Percentiles rank a stretch among this genome's conserved stretches.
These are phyloP conservation scores for Eurois occulta DNA, from an alignment of 2,888 invertebrate genomes.

Conservation along the genomic window DNA sequence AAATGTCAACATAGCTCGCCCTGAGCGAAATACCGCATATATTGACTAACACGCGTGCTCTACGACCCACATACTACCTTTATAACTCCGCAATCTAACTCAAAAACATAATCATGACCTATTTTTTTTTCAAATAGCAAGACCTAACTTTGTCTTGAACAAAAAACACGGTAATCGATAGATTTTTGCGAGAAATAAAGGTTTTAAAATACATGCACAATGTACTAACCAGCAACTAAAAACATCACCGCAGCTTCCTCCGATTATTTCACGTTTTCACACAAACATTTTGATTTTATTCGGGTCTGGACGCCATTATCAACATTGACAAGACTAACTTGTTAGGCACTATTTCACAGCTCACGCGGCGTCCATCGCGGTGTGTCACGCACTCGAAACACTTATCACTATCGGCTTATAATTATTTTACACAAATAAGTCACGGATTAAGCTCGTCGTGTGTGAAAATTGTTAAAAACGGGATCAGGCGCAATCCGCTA, in stretches of 20 bases:
- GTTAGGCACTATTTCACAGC: constrained; percentile 76
- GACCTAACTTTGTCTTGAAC: constrained; percentile 35
- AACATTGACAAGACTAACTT: constrained; percentile 74
- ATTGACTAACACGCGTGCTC: constrained; percentile 78
- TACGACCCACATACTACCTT: constrained; percentile 73
- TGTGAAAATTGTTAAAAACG: constrained; percentile 75
- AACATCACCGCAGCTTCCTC: constrained; percentile 79
- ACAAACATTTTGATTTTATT: constrained; percentile 81
- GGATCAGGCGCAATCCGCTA: constrained; percentile 78
- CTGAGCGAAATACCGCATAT: constrained; percentile 70
- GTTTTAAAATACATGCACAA: constrained; percentile 26
- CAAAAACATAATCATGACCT: constrained; percentile 56
- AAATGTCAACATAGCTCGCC: constrained; percentile 86
- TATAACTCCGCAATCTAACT: constrained; percentile 40
- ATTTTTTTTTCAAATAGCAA: constrained; percentile 43
- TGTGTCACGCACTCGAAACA: constrained; percentile 64
- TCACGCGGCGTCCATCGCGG: constrained; percentile 67
- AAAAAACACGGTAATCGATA: constrained; percentile 55
- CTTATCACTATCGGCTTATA: constrained; percentile 70
- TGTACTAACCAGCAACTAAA: constrained; percentile 78
- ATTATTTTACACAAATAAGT: constrained; percentile 80
- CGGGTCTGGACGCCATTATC: constrained; percentile 83
- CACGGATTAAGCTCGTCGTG: constrained; percentile 80
- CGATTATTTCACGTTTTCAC: constrained; percentile 74
- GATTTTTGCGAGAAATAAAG: constrained; percentile 17